A percentile compares a stretch with the other conserved stretches of the same genome.
These are phyloP conservation scores for Callopanchax toddi DNA, from an alignment of 2,113 vertebrate species.

Conservation along the genomic window DNA sequence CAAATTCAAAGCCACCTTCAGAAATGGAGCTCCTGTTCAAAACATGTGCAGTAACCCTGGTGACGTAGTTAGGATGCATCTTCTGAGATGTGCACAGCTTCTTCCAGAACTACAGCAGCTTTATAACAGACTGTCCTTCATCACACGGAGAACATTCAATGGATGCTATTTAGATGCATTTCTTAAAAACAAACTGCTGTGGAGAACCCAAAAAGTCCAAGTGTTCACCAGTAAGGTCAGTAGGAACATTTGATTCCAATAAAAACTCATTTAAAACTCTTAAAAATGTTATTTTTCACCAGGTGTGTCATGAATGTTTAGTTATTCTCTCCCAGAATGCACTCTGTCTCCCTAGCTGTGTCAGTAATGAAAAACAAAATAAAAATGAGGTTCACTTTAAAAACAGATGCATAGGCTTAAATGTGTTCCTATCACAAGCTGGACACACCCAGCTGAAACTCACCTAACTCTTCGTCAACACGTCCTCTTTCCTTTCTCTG, in stretches of 20 bases:
- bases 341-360: slow-evolving; percentile 21
- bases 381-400: slow-evolving; percentile 3
- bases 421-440: slow-evolving; percentile 3
- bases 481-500: slow-evolving; percentile 13
- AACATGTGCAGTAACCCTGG: too few species aligned
- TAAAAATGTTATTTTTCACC: background rate
- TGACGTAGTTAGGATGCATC: too few species aligned
- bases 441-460: background rate
- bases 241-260: slow-evolving; percentile 36
- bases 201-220: too few species aligned
- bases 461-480: slow-evolving; percentile 32
- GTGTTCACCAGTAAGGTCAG: background rate
- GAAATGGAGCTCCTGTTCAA: too few species aligned
- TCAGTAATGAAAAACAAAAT: slow-evolving; percentile 1
- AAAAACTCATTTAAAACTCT: background rate
- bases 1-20: too few species aligned
- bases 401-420: slow-evolving; percentile 50
- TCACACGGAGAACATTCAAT: too few species aligned
- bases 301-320: slow-evolving; percentile 18
- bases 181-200: too few species aligned
- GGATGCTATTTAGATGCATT: too few species aligned
- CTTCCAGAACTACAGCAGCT: too few species aligned
- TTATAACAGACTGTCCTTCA: too few species aligned
- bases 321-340: slow-evolving; percentile 9
- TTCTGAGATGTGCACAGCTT: too few species aligned